These are phyloP conservation scores for Busseola fusca DNA, from an alignment of 2,888 invertebrate species.

Conservation along the genomic window DNA sequence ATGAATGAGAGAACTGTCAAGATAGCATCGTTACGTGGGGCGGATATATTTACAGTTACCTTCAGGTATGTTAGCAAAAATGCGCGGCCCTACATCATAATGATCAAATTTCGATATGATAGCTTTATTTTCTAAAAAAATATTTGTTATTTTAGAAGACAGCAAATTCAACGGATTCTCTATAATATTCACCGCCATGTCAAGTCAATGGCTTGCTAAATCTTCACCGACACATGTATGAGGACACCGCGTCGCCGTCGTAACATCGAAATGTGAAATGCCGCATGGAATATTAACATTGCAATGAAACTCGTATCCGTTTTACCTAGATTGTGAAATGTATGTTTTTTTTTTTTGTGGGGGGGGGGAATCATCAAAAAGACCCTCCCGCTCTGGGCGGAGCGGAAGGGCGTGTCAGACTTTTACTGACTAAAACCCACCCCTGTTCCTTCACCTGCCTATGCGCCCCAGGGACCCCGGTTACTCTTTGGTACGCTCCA, in stretches of 20 bases:
- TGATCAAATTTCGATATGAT: neutral
- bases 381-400: no score
- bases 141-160: neutral
- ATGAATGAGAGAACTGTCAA: slow-evolving; percentile 31
- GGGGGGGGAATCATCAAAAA: no score
- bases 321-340: slow-evolving; percentile 28
- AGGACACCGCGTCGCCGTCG: slow-evolving; percentile 12
- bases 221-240: neutral
- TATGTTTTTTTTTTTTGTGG: no score
- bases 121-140: neutral
- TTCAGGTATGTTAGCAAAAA: slow-evolving; percentile 4
- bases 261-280: slow-evolving; percentile 36
- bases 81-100: slow-evolving; percentile 9
- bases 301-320: slow-evolving; percentile 21
- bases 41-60: neutral
- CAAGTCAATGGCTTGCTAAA: slow-evolving; percentile 9
- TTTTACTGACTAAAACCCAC: no score
- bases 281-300: slow-evolving; percentile 49
- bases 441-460: no score
- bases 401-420: no score
- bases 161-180: neutral
- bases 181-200: neutral
- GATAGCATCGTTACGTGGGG: slow-evolving; percentile 10
- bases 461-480: no score
- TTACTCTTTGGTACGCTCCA: no score